Evolutionary conservation across 2,113 vertebrate genomes (phyloP).

Genomic region (Gyps fulvus): DNA sequence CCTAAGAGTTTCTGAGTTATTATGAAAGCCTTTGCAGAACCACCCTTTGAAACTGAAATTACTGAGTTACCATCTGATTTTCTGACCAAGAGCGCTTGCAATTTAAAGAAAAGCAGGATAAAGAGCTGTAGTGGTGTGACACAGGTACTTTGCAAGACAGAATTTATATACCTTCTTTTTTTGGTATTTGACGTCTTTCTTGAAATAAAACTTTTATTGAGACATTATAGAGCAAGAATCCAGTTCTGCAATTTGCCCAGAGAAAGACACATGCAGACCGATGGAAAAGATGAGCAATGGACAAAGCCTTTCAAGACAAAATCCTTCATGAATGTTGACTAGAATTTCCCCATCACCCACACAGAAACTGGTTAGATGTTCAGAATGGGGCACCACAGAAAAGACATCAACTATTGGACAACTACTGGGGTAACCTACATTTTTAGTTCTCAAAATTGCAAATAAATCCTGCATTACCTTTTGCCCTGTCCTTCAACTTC

Average conservation of each 20-base stretch:
- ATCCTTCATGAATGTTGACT: background rate
- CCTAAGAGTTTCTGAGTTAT: background rate
- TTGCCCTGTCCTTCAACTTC: background rate
- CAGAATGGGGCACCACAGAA: background rate
- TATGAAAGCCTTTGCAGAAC: background rate
- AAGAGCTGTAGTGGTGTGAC: background rate
- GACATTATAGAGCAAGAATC: background rate
- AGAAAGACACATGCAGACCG: background rate
- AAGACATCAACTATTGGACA: background rate
- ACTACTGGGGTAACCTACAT: background rate
- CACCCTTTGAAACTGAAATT: background rate
- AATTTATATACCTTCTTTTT: background rate
- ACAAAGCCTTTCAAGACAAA: background rate
- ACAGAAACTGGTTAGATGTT: background rate
- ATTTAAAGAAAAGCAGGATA: background rate
- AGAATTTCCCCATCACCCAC: background rate
- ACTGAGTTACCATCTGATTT: background rate
- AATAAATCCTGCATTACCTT: background rate
- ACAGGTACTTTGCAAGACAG: background rate
- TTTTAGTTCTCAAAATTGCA: background rate
- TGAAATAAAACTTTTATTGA: background rate
- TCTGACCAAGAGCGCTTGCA: background rate
- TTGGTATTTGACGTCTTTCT: background rate
- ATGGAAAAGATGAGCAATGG: background rate
- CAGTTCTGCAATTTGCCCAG: background rate